phyloP scores from a whole-genome alignment of 2,888 invertebrate genomes.

The Ypsolopha sequella region DNA sequence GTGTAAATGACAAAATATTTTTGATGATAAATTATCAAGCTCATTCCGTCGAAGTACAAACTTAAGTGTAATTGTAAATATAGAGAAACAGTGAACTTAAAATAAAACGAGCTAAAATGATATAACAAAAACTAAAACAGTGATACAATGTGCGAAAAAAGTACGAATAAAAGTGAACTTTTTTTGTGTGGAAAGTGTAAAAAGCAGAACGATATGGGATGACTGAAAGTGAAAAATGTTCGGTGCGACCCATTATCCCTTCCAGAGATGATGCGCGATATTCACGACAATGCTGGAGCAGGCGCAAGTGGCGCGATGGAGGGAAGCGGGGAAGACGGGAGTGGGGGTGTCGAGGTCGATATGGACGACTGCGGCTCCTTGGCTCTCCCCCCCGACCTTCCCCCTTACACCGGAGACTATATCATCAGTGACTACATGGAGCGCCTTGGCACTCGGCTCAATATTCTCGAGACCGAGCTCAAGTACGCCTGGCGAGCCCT shows the following conservation, averaged over 20 bases:
- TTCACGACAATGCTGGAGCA: conserved; percentile 64
- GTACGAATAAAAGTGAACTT: conserved; percentile 30
- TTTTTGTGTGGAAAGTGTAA: conserved; percentile 52
- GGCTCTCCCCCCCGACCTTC: conserved; percentile 61
- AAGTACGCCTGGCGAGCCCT: conserved; percentile 94
- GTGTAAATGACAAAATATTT: conserved; percentile 50
- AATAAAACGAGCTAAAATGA: conserved; percentile 15
- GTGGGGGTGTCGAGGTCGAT: conserved; percentile 66
- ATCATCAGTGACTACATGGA: conserved; percentile 94
- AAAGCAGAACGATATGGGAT: conserved; percentile 66
- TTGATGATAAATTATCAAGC: conserved; percentile 48
- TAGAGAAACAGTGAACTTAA: conserved; percentile 20
- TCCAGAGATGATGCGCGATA: conserved; percentile 69
- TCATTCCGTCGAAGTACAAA: conserved; percentile 61
- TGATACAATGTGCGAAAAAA: conserved; percentile 46
- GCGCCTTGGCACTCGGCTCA: conserved; percentile 86
- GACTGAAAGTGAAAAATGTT: conserved; percentile 67
- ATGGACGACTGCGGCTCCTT: conserved; percentile 69
- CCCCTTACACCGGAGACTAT: conserved; percentile 75
- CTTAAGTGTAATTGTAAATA: conserved; percentile 36
- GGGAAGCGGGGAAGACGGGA: conserved; percentile 67
- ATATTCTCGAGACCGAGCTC: conserved; percentile 89
- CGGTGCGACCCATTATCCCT: conserved; percentile 49
- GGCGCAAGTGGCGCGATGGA: conserved; percentile 64
- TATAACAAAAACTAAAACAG: conserved; percentile 11